Base-by-base conservation (phyloP, 2,797 vertebrate species). In the Ctenochaetus hawaiiensis region DNA sequence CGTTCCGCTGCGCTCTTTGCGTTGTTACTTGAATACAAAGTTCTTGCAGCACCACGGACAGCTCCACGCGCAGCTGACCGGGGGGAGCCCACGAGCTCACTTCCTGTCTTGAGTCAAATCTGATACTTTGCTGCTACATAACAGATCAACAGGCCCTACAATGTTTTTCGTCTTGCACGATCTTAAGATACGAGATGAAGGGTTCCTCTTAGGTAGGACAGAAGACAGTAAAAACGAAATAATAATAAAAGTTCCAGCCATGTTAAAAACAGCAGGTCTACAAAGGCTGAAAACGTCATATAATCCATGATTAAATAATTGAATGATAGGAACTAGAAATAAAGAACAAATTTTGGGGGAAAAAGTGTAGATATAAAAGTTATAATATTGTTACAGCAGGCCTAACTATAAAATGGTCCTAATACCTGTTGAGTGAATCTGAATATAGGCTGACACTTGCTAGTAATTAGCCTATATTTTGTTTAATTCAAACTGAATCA, bases 41-140 rank as follows among this genome's bases (percentile, higher is more conserved):
- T 62, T 9, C 57, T 57, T 43, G 76, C 83, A 95, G 94, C 81
- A 95, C 95, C 94, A 90, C 62, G 94, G 95, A 95, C 92, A 96
- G 94, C 90, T 90, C 92, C 84, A 20, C 54, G 41, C 4, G 5
- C 45, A 11, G 43, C 51, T 8, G 12, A 14, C 41, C 6, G 12
- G 49, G 43, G 41, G n/a, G 26, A 48, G 62, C n/a, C 56, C 63
- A 52, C 34, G 10, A 44, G 48, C 13, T 52, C 22, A 48, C 60
- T 56, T 77, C 70, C 78, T 63, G 81, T 22, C 41, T 20, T 23
- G 4, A 14, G 10, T 60, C 17, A 17, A 23, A 26, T 9, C n/a
- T 43, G 16, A 39, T 4, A 17, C 26, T 66, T 14, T 43, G 49
- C 18, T 43, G 10, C 67, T 63, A 63, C 17, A 5, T 71, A 61